phyloP scores from a whole-genome alignment of 2,888 invertebrate genomes.

The Monoplex corrugatus region DNA sequence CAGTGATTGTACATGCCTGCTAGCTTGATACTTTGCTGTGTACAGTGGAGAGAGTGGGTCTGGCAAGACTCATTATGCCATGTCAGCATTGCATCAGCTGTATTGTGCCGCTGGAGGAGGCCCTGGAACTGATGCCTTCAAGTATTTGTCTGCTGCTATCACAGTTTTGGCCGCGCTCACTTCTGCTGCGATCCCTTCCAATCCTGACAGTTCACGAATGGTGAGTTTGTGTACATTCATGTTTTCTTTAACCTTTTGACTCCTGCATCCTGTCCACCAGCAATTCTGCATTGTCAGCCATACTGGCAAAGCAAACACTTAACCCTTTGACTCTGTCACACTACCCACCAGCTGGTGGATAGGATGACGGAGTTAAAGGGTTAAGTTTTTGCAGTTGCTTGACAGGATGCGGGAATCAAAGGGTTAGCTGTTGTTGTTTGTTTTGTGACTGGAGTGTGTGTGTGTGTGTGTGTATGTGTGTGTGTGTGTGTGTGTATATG shows the following conservation, averaged over 20 bases:
- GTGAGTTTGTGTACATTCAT: slow-evolving; percentile 83
- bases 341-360: too few species aligned
- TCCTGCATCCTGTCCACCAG: too few species aligned
- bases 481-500: not conserved
- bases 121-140: slow-evolving; percentile 96
- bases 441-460: not conserved
- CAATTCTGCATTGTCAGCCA: too few species aligned
- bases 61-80: slow-evolving; percentile 96
- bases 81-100: slow-evolving; percentile 93
- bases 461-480: not conserved
- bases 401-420: too few species aligned
- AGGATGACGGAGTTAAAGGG: too few species aligned
- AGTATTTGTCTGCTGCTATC: slow-evolving; percentile 96
- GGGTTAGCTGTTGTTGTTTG: not conserved
- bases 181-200: slow-evolving; percentile 93
- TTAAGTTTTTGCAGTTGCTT: too few species aligned
- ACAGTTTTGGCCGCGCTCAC: slow-evolving; percentile 95
- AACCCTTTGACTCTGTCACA: too few species aligned
- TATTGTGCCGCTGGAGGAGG: slow-evolving; percentile 97
- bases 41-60: slow-evolving; percentile 91
- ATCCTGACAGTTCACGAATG: slow-evolving; percentile 96
- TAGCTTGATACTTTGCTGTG: not conserved
- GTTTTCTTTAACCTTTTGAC: too few species aligned
- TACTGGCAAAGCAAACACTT: too few species aligned
- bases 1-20: too few species aligned